Percentiles rank a stretch among this genome's conserved stretches.
Evolutionary conservation across 2,797 vertebrate genomes (phyloP).

Genomic region (Pampus argenteus): DNA sequence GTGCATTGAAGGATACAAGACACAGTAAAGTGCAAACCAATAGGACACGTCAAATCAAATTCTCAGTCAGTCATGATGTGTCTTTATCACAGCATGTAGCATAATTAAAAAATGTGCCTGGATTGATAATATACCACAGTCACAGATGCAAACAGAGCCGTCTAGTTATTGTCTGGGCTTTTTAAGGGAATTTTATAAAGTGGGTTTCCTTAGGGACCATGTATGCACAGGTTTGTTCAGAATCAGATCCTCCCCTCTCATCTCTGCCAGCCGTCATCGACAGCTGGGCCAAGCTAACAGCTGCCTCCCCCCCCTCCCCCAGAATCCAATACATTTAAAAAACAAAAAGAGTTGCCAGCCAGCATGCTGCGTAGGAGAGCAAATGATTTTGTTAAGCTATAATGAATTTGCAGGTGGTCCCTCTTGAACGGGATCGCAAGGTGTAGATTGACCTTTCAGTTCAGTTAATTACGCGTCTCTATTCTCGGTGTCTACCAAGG

Average conservation of each 20-base stretch:
- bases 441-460: conserved; percentile 5
- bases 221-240: conserved; percentile 71
- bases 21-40: background rate
- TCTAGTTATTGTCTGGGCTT: conserved; percentile 60
- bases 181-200: conserved; percentile 67
- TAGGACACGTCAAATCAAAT: background rate
- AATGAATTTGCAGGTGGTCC: conserved; percentile 44
- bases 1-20: background rate
- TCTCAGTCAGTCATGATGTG: conserved; percentile 24
- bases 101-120: conserved; percentile 42
- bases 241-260: conserved; percentile 60
- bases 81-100: conserved; percentile 44
- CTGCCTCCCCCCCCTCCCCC: conserved; percentile 67
- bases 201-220: conserved; percentile 59
- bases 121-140: conserved; percentile 26
- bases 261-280: conserved; percentile 66
- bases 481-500: background rate
- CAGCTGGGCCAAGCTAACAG: conserved; percentile 77
- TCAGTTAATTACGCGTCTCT: background rate
- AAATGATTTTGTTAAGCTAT: conserved; percentile 41
- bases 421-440: background rate
- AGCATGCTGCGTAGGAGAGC: conserved; percentile 28
- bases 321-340: conserved; percentile 59
- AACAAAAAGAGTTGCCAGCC: conserved; percentile 56
- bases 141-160: conserved; percentile 53